Evolutionary conservation across 2,888 invertebrate species (phyloP), one percentile per base, ranked within the genome.

Genomic region (Andricus quercusramuli): DNA sequence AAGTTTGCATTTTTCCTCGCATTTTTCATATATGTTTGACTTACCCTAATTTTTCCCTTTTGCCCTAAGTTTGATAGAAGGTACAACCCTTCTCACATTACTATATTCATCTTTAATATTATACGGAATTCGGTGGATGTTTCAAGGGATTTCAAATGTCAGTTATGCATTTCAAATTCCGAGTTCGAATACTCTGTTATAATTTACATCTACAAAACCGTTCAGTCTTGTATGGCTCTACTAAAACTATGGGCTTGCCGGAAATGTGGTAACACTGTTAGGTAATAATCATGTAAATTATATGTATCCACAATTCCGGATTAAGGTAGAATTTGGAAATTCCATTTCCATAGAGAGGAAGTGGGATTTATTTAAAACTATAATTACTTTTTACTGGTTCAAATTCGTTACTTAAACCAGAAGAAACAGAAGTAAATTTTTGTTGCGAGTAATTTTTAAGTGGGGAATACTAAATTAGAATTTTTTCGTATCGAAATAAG

Each of bases 151-250:
- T 32, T 32, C 32, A 65, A 64, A 29, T 29, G 29, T 65, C 65
- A 65, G 15, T 65, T 32, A 29, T 65, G 65, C 65, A 65, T 65
- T 65, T 66, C 65, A 37, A n/a, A 66, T 66, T 66, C n/a, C 65
- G 15, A 65, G 64, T 65, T 65, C 20, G 37, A 20, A 37, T 37
- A 37, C n/a, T 32, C 65, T 65, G 37, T 66, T 66, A 32, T 32
- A 66, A 66, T 64, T 64, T 64, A n/a, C 65, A 32, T 66, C n/a
- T 29, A 37, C 65, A 66, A 66, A 66, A 66, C 32, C 17, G 11
- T 64, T 64, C 29, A 56, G 11, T 22, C 56, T 20, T 3, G 11
- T 22, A 64, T 29, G 29, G 56, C 56, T 56, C 56, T 37, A n/a
- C 20, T 66, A 32, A 32, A 66, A 66, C 37, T 66, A 29, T 65